phyloP scores from a whole-genome alignment of 2,888 invertebrate species.

The Leptinotarsa peninsularis region DNA sequence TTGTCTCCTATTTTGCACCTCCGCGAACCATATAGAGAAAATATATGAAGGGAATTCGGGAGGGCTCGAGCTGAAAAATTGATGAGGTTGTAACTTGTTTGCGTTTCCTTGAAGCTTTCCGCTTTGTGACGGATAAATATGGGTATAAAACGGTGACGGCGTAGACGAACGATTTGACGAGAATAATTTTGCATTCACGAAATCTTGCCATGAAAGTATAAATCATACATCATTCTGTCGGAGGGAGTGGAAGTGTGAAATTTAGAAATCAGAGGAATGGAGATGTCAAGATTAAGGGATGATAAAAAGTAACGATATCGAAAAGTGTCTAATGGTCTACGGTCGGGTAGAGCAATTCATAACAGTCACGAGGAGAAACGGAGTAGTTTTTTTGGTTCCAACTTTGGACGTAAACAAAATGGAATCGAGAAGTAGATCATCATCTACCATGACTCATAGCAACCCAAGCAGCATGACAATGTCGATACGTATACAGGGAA shows the following conservation, averaged over 20 bases:
- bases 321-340: conserved; percentile 30
- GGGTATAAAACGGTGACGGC: conserved; percentile 23
- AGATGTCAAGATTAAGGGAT: conserved; percentile 34
- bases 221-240: conserved; percentile 29
- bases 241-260: conserved; percentile 31
- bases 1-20: no score
- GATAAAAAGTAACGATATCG: conserved; percentile 31
- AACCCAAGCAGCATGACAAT: no score
- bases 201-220: conserved; percentile 17
- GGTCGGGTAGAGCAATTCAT: conserved; percentile 16
- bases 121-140: conserved; percentile 18
- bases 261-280: conserved; percentile 30
- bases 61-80: neutral
- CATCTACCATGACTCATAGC: neutral
- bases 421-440: neutral
- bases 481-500: no score
- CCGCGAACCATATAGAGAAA: neutral
- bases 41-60: neutral
- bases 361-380: neutral
- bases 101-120: neutral
- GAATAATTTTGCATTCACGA: conserved; percentile 30
- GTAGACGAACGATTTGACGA: conserved; percentile 32
- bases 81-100: conserved; percentile 3
- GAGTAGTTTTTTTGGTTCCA: neutral
- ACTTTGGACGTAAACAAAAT: neutral